Conservation (phyloP, 53 echinoderm and acorn worm genomes). For the Temnopleurus reevesii region DNA sequence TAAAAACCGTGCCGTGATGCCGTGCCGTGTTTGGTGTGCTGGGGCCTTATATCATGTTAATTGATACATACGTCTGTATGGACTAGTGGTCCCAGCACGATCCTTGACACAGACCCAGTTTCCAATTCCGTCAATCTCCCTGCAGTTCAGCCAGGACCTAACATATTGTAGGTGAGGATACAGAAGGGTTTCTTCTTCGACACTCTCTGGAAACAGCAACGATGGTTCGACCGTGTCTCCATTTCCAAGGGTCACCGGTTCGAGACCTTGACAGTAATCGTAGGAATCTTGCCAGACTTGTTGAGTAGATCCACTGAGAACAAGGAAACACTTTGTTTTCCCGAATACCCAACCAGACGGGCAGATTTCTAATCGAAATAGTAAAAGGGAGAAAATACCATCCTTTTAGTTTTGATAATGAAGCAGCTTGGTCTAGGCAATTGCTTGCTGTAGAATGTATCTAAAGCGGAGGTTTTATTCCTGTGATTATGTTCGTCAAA, state of each 20-base stretch:
- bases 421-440: too few relatives aligned
- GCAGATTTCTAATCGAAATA: too few relatives aligned
- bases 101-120: neutral
- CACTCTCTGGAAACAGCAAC: neutral
- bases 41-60: too few relatives aligned
- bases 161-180: neutral
- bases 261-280: neutral
- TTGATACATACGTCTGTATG: neutral
- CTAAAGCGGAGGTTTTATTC: too few relatives aligned
- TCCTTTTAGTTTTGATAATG: too few relatives aligned
- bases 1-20: too few relatives aligned
- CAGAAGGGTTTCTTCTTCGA: neutral
- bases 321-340: neutral
- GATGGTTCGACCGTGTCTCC: neutral
- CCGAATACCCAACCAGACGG: neutral
- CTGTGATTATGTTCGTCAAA: too few relatives aligned
- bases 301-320: neutral
- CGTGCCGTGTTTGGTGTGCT: too few relatives aligned
- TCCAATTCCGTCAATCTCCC: neutral
- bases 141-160: neutral
- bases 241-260: neutral
- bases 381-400: too few relatives aligned
- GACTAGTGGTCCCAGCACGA: neutral
- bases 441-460: too few relatives aligned
- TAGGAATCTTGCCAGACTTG: neutral